These are phyloP conservation scores for Phymastichus coffea DNA, from an alignment of 1,140 invertebrate species.

Conservation along the genomic window DNA sequence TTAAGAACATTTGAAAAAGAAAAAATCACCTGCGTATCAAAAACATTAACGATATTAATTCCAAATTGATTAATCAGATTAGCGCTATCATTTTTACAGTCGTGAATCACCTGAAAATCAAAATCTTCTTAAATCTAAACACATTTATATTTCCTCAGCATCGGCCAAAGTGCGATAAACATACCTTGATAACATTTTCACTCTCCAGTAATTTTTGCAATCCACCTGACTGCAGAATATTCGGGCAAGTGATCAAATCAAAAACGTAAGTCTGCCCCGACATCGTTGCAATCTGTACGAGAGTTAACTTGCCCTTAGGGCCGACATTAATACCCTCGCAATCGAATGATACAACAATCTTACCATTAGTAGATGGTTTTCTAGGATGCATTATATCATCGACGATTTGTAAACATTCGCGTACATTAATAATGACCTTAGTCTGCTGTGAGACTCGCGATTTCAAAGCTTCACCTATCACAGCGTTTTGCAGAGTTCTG, in stretches of 20 bases:
- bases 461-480: slow-evolving; percentile 74
- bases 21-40: slow-evolving; percentile 84
- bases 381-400: slow-evolving; percentile 73
- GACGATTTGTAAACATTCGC: slow-evolving; percentile 75
- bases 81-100: slow-evolving; percentile 89
- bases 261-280: slow-evolving; percentile 82
- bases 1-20: neutral
- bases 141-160: no score
- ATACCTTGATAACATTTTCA: slow-evolving; percentile 80
- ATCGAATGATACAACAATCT: slow-evolving; percentile 75
- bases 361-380: slow-evolving; percentile 56
- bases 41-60: slow-evolving; percentile 83
- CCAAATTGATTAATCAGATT: slow-evolving; percentile 88
- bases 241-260: slow-evolving; percentile 84
- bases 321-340: slow-evolving; percentile 91
- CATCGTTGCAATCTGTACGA: slow-evolving; percentile 82
- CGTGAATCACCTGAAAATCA: slow-evolving; percentile 79
- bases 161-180: no score
- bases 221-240: slow-evolving; percentile 74
- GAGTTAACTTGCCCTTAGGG: slow-evolving; percentile 77
- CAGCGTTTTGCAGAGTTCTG: slow-evolving; percentile 59
- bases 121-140: slow-evolving; percentile 19
- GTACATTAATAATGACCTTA: slow-evolving; percentile 72
- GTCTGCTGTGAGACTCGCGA: slow-evolving; percentile 78
- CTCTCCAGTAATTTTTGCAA: slow-evolving; percentile 80